Base-by-base conservation (phyloP, 2,888 invertebrate species). In the Linnaemya tessellans region DNA sequence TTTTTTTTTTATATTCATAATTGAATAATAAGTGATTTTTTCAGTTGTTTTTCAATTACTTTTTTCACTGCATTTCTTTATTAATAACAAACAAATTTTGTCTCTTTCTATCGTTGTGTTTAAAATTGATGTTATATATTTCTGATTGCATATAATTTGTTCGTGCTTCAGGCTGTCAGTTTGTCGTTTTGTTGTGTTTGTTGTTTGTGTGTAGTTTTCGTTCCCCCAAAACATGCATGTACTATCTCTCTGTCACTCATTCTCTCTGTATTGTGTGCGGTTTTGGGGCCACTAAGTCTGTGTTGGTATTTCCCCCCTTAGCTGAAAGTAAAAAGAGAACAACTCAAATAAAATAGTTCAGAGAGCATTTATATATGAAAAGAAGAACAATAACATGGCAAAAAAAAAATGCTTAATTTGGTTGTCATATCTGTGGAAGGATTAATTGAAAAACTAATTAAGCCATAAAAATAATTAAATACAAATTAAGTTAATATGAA, bases 401-500 rank as follows among this genome's bases (percentile, higher is more conserved):
- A n/a, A n/a, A 41, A 49, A 43, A 80, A 49, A 80, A 18, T 60
- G 49, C 70, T 77, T 71, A 80, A 79, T 85, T 85, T 80, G 71
- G 71, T 85, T 85, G 82, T 82, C 85, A 84, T 83, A 81, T 78
- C 84, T 75, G 71, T 82, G 75, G 79, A 85, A 82, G 85, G 82
- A 85, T 85, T 85, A 82, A 85, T 85, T 85, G 85, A 82, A 85
- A 85, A 79, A 85, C 85, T 85, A 85, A 85, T 85, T 85, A 85
- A 85, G 85, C 82, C 67, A 82, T 85, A 82, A 85, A 85, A 79
- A 80, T 79, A 82, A 85, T 85, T 82, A 82, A 75, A 85, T 75
- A 80, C 82, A 83, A 83, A 85, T 82, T 85, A 82, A 79, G 75
- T 82, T n/a, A 30, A 51, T n/a, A 51, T 51, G 3, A 85, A 79